A percentile compares a stretch with the other conserved stretches of the same genome.
Evolutionary conservation across 2,797 vertebrate species (phyloP).

Genomic region (Sternotherus odoratus): DNA sequence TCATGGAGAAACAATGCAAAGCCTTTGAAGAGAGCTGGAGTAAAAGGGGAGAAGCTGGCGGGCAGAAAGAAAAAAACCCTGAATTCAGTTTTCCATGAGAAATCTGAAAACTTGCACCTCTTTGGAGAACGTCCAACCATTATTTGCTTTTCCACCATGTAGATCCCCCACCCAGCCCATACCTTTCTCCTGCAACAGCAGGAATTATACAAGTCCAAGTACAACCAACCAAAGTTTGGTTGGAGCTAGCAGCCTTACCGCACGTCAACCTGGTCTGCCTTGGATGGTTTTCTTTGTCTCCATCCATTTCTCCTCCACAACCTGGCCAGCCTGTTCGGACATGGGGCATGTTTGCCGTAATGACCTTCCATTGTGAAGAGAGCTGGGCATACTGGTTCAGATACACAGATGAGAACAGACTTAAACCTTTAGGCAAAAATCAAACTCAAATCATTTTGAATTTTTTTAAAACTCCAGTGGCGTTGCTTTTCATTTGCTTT

Average conservation of each 20-base stretch:
- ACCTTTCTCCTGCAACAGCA: too few species aligned
- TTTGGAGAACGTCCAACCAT: background rate
- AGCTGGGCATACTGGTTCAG: background rate
- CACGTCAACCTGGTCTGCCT: rapidly evolving
- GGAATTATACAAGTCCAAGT: background rate
- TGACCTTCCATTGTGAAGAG: rapidly evolving
- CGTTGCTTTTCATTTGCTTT: background rate
- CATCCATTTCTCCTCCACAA: background rate
- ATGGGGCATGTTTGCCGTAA: background rate
- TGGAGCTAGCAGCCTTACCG: background rate
- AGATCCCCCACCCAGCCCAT: background rate
- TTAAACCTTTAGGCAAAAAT: background rate
- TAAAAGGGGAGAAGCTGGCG: background rate
- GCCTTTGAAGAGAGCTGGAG: background rate
- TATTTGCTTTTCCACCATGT: background rate
- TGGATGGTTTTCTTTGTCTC: background rate
- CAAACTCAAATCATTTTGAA: background rate
- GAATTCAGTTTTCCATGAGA: background rate
- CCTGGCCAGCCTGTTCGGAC: background rate
- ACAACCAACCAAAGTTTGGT: background rate
- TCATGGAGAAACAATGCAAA: background rate
- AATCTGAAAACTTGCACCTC: background rate
- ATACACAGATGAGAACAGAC: background rate
- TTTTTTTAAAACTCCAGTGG: background rate
- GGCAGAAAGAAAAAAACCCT: background rate